A percentile compares a stretch with the other conserved stretches of the same genome.
Conservation (phyloP, 2,113 vertebrate genomes). For the Chionomys nivalis region DNA sequence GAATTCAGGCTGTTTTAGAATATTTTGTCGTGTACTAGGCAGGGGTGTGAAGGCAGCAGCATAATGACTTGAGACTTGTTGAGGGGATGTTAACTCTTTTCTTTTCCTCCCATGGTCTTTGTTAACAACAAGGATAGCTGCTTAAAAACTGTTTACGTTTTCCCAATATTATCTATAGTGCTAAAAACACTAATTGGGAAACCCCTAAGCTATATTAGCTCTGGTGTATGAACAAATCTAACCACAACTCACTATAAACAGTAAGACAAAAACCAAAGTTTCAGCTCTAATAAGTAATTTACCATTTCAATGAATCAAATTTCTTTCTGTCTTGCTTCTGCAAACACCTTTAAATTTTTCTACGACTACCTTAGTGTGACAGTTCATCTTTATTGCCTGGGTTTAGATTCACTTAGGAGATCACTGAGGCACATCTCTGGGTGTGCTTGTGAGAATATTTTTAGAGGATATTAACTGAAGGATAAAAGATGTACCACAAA, state of each 20-base stretch:
- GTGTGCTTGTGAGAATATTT: not conserved
- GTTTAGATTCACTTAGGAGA: not conserved
- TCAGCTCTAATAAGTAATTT: not conserved
- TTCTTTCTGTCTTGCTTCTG: not conserved
- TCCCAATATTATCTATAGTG: not conserved
- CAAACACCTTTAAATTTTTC: not conserved
- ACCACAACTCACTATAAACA: not conserved
- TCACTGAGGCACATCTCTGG: not conserved
- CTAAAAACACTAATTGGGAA: not conserved
- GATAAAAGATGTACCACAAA: not conserved
- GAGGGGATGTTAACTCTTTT: not conserved
- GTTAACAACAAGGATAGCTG: not conserved
- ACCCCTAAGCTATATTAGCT: not conserved
- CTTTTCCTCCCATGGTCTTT: not conserved
- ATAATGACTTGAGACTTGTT: slow-evolving; percentile 17
- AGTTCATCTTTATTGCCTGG: not conserved
- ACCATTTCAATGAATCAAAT: not conserved
- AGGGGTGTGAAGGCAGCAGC: not conserved
- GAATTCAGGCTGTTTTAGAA: slow-evolving; percentile 5
- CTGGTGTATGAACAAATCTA: not conserved
- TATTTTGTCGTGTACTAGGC: not conserved
- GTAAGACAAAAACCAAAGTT: not conserved
- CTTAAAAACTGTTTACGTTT: slow-evolving; percentile 34
- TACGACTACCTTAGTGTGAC: not conserved
- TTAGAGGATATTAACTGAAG: not conserved